A percentile compares a stretch with the other conserved stretches of the same genome.
These are phyloP conservation scores for Leptinotarsa rubiginosa DNA, from an alignment of 2,888 invertebrate genomes.

Conservation along the genomic window DNA sequence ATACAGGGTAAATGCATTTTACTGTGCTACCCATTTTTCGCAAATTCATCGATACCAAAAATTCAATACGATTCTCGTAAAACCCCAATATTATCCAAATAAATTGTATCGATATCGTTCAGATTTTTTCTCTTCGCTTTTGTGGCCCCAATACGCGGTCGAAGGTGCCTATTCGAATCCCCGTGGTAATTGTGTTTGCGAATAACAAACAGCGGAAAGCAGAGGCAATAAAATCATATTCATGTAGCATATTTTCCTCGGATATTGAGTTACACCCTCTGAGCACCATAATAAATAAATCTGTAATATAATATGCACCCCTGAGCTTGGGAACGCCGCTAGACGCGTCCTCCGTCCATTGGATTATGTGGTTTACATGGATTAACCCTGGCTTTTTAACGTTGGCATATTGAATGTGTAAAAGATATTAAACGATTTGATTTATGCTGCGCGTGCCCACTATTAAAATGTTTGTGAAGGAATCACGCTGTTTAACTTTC, in stretches of 20 bases:
- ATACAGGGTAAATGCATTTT: no score
- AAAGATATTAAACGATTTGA: constrained; percentile 64
- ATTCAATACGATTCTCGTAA: neutral
- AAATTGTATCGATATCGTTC: neutral
- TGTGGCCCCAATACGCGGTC: constrained; percentile 15
- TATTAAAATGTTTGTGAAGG: constrained; percentile 63
- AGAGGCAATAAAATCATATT: constrained; percentile 59
- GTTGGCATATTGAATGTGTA: constrained; percentile 65
- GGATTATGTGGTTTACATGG: constrained; percentile 66
- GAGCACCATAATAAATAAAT: constrained; percentile 64
- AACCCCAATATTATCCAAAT: neutral
- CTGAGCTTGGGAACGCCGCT: constrained; percentile 55
- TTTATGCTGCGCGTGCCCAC: constrained; percentile 62
- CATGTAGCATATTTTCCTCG: constrained; percentile 61
- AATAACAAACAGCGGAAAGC: constrained; percentile 44
- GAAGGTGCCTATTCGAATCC: constrained; percentile 15
- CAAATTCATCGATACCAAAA: no score
- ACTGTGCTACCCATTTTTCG: no score
- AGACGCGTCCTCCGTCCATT: constrained; percentile 52
- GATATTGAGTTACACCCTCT: constrained; percentile 63
- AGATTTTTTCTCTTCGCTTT: neutral
- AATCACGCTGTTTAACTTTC: constrained; percentile 64
- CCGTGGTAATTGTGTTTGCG: constrained; percentile 27
- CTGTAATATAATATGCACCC: constrained; percentile 66
- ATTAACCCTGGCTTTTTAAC: constrained; percentile 64